Base-by-base conservation (phyloP, 2,888 invertebrate species). In the Amphipyra tragopoginis region DNA sequence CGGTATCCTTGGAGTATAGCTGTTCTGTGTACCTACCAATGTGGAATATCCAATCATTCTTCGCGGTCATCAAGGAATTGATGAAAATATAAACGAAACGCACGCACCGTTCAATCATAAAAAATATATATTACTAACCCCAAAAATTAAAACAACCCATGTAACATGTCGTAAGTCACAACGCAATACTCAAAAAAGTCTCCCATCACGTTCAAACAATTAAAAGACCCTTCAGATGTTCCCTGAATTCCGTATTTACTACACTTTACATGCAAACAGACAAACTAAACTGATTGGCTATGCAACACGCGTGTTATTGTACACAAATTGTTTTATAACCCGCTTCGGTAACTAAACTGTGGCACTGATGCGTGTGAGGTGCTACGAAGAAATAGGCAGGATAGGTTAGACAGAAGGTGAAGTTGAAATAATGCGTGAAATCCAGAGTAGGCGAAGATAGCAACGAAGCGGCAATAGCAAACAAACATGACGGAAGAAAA, bases 131-230 rank as follows among this genome's bases (percentile, higher is more conserved):
- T 21, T 21, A 21, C 21, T 21, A 21, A 21, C 21, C 3, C 3
- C 21, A 21, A 21, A 21, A 21, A 21, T 21, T 21, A 2, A 2
- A 21, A 21, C 21, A 21, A 21, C 1, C 21, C 21, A 21, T 21
- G 21, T 7, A 11, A 10, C 10, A 36, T 36, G 10, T 36, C 36
- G 10, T 8, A 9, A 36, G 36, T 10, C 10, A 10, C 36, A 36
- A 10, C 10, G 36, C 44, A 21, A 1, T 34, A 10, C 13, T 33
- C 33, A 21, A 21, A 21, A 2, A 29, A 62, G n/a, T 15, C 33
- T 13, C 52, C 8, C 10, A 50, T 60, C 75, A 75, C 75, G 78
- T 71, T 11, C 0, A 8, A n/a, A 44, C 65, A 72, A 75, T 78
- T 75, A 72, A 47, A 38, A 43, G 29, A 44, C 8, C 48, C 42